Conservation (phyloP, 2,113 vertebrate genomes). For the Odontophorus gujanensis region DNA sequence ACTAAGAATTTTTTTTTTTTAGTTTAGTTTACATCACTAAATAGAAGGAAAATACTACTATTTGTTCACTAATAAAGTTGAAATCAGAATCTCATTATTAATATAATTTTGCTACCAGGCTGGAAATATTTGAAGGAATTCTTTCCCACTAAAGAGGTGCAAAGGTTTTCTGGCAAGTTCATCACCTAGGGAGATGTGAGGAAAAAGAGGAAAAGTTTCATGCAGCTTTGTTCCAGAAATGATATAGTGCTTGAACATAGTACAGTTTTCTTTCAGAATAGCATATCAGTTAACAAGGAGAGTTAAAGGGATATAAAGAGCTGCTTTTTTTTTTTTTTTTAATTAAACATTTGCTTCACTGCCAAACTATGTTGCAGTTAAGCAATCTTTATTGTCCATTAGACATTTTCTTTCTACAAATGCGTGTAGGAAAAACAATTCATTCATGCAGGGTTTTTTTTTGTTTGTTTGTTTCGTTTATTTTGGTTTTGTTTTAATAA, state of each 20-base stretch:
- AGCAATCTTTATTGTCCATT: background rate
- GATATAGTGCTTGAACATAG: background rate
- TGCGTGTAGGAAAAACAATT: background rate
- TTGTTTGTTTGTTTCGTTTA: too few species aligned
- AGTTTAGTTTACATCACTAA: background rate
- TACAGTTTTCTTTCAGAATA: background rate
- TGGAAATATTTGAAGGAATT: background rate
- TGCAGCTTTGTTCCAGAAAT: background rate
- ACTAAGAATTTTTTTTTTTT: background rate
- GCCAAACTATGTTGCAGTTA: background rate
- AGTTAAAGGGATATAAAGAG: background rate
- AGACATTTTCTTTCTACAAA: background rate
- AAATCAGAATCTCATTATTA: background rate
- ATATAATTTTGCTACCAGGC: background rate
- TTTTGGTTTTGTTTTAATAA: background rate
- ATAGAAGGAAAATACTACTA: background rate
- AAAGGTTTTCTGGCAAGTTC: background rate
- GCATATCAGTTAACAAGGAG: background rate
- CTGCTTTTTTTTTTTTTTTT: background rate
- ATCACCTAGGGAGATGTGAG: background rate
- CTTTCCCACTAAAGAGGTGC: accelerated
- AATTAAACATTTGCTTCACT: background rate
- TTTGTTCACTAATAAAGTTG: background rate
- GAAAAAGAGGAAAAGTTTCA: background rate
- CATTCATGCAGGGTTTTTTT: background rate